Percentiles rank a stretch among this genome's conserved stretches.
Conservation (phyloP, 2,797 vertebrate species). For the Sitta carolinensis region DNA sequence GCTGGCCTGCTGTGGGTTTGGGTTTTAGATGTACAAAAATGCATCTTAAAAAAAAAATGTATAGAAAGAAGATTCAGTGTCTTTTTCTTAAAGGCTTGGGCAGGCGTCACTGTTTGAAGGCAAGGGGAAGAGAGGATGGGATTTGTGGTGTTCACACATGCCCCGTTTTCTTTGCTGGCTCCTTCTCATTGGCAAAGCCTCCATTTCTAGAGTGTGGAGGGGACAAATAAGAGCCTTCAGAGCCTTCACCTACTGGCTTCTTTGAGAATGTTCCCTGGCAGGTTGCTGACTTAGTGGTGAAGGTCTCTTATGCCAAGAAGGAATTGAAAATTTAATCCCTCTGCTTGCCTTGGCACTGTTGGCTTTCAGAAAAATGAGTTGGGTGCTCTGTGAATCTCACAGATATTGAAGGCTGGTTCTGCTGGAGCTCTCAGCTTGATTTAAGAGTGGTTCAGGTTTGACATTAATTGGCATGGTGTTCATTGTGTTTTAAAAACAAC, state of each 20-base stretch:
- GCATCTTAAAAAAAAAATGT: not conserved
- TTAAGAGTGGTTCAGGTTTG: not conserved
- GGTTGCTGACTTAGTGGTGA: not conserved
- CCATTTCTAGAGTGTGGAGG: not conserved
- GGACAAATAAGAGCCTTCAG: not conserved
- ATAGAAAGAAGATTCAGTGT: not conserved
- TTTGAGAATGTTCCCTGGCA: not conserved
- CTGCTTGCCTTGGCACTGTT: not conserved
- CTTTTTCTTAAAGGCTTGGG: not conserved
- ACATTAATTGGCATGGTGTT: not conserved
- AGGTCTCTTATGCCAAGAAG: not conserved
- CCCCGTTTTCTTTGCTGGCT: fast-evolving
- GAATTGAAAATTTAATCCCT: not conserved
- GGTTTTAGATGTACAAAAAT: not conserved
- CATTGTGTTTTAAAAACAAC: not conserved
- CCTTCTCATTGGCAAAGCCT: not conserved
- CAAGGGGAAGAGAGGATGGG: not conserved
- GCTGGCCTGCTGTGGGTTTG: not conserved
- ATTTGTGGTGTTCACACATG: not conserved
- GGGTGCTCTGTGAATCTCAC: not conserved
- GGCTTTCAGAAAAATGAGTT: not conserved
- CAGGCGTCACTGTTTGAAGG: not conserved
- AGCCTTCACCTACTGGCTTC: not conserved
- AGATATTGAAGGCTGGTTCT: not conserved
- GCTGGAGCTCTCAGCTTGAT: not conserved